phyloP scores from a whole-genome alignment of 2,797 vertebrate genomes.

The Siniperca scherzeri region DNA sequence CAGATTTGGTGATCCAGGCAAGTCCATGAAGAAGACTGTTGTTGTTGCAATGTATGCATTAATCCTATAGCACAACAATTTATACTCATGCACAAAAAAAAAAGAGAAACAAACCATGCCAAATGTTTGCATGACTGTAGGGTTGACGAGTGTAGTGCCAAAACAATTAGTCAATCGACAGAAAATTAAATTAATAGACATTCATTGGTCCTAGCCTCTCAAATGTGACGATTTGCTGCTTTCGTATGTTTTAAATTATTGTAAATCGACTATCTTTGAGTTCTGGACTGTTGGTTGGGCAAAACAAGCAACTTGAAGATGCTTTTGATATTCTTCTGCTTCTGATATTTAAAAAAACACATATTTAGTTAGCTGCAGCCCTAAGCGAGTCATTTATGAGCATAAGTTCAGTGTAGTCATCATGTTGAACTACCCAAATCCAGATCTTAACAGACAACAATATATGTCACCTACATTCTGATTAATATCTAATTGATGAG shows the following conservation, averaged over 20 bases:
- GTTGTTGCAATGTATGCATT: neutral
- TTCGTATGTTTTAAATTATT: neutral
- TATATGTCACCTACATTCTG: neutral
- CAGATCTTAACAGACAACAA: neutral
- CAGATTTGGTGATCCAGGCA: neutral
- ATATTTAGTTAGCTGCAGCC: neutral
- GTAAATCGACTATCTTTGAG: neutral
- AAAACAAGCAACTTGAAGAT: neutral
- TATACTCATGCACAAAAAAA: neutral
- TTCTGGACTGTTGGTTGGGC: neutral
- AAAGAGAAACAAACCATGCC: neutral
- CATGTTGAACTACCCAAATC: neutral
- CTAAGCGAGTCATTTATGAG: neutral
- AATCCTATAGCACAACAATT: neutral
- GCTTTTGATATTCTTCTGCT: neutral
- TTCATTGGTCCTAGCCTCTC: neutral
- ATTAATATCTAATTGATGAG: conserved; percentile 4
- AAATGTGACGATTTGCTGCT: neutral
- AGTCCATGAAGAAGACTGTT: neutral
- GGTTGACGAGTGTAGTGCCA: neutral
- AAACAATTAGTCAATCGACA: neutral
- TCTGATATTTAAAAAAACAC: neutral
- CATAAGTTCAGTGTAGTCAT: neutral
- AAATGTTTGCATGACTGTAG: neutral
- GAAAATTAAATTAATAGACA: neutral